These are phyloP conservation scores for Drosophila percnosoma DNA, from an alignment of 2,888 invertebrate species.

Conservation along the genomic window DNA sequence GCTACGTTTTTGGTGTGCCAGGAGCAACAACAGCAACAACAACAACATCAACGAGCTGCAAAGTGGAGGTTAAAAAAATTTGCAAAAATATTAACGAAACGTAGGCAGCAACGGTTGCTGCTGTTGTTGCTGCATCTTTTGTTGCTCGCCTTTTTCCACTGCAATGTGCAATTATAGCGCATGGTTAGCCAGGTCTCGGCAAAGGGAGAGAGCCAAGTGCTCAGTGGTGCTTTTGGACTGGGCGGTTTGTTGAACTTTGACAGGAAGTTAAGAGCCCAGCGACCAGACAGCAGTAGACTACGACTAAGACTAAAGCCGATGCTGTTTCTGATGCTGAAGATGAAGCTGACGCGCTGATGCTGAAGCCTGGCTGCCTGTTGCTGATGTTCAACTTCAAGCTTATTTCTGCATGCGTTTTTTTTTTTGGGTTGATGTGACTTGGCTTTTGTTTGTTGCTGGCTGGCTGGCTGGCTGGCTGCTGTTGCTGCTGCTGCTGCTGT, in stretches of 20 bases:
- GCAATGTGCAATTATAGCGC: conserved; percentile 76
- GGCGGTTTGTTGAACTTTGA: conserved; percentile 79
- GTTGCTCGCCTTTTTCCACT: conserved; percentile 77
- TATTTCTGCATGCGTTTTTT: conserved; percentile 21
- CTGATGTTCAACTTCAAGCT: conserved; percentile 31
- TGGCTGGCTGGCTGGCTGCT: conserved; percentile 7
- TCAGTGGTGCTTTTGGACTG: conserved; percentile 62
- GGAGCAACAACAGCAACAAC: conserved; percentile 40
- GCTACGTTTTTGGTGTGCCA: conserved; percentile 59
- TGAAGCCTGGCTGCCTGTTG: conserved; percentile 32
- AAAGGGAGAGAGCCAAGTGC: conserved; percentile 32
- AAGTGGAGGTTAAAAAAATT: conserved; percentile 79
- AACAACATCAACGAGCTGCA: conserved; percentile 62
- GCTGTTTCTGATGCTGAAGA: conserved; percentile 15
- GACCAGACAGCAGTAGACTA: conserved; percentile 58
- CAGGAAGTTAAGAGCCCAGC: conserved; percentile 68
- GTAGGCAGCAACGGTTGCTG: conserved; percentile 69
- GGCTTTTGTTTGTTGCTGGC: conserved; percentile 56
- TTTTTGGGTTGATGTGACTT: conserved; percentile 54
- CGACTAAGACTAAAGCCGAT: conserved; percentile 55
- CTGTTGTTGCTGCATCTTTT: conserved; percentile 36
- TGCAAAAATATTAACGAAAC: conserved; percentile 80
- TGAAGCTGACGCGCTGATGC: conserved; percentile 20
- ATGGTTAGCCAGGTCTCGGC: conserved; percentile 38
- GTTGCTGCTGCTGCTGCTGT: conserved; percentile 51